Evolutionary conservation across 2,888 invertebrate genomes (phyloP), one percentile per base, ranked within the genome.

Genomic region (Melanostoma scalare): DNA sequence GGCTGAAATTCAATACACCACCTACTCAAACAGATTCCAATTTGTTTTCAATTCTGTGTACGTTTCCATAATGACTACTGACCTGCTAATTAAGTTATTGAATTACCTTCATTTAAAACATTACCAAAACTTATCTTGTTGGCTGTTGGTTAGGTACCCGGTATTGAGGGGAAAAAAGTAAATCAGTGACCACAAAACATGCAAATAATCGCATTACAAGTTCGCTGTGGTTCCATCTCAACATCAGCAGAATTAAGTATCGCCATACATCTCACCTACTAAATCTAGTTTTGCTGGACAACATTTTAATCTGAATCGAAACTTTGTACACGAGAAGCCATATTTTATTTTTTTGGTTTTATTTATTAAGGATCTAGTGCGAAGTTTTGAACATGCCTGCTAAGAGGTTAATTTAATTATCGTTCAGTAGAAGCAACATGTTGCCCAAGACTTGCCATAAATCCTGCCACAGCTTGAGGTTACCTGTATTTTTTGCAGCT

Each of bases 391-490:
- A 31, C 58, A 73, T 48, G 35, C 48, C 50, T 36, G 78, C 61
- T 56, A 68, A 61, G 65, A 50, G 52, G 33, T 33, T 72, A 78
- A 78, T 67, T 78, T 55, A 73, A 78, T 78, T 78, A 78, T 56
- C 69, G n/a, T 35, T 30, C 35, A 52, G 36, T 31, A 38, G 35
- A 55, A 31, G 33, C 42, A 52, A 71, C 56, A 44, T 63, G 63
- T 44, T 71, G 71, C 50, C 31, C 42, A 6, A 30, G n/a, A 9
- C 35, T 53, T 35, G 67, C 30, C 65, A 53, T 79, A 74, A 79
- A 79, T 79, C 61, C 35, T 56, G 69, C 42, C 78, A 20, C 30
- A 31, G 48, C 46, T 38, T 8, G 42, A 6, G 58, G 36, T 46
- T 55, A 53, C 65, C 35, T 42, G 53, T 44, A 52, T 63, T 56